These are phyloP conservation scores for Pheosia gnoma DNA, from an alignment of 2,888 invertebrate species.

Conservation along the genomic window DNA sequence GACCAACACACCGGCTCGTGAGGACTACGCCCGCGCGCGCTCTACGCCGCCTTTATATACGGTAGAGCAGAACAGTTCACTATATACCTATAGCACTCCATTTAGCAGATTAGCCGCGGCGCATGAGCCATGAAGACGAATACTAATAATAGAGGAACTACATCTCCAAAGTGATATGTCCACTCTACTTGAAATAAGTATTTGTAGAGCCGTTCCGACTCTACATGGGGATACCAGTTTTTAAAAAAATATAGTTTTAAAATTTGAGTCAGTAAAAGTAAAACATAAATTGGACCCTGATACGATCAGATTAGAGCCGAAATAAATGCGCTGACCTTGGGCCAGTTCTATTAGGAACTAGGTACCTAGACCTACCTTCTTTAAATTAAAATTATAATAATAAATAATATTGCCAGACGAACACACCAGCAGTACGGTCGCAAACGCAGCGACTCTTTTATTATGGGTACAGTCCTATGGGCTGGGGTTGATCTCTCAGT, in stretches of 20 bases:
- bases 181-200: slow-evolving; percentile 7
- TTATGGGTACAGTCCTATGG: no score
- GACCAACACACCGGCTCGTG: slow-evolving; percentile 48
- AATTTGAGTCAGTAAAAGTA: slow-evolving; percentile 3
- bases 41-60: slow-evolving; percentile 69
- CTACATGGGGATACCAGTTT: neutral
- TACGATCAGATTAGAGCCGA: slow-evolving; percentile 27
- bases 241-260: neutral
- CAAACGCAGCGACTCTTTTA: no score
- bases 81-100: slow-evolving; percentile 50
- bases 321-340: slow-evolving; percentile 25
- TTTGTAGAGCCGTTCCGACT: neutral
- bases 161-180: slow-evolving; percentile 21
- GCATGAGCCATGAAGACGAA: slow-evolving; percentile 60
- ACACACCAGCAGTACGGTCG: no score
- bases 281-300: slow-evolving; percentile 20
- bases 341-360: slow-evolving; percentile 7
- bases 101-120: slow-evolving; percentile 66
- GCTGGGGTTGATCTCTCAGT: no score
- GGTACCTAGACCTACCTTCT: no score
- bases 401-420: no score
- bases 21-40: slow-evolving; percentile 67
- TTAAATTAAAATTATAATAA: no score
- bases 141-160: slow-evolving; percentile 47
- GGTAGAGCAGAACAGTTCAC: slow-evolving; percentile 49